Percentiles rank a stretch among this genome's conserved stretches.
Evolutionary conservation across 2,113 vertebrate genomes (phyloP).

Genomic region (Brachyhypopomus gauderio): DNA sequence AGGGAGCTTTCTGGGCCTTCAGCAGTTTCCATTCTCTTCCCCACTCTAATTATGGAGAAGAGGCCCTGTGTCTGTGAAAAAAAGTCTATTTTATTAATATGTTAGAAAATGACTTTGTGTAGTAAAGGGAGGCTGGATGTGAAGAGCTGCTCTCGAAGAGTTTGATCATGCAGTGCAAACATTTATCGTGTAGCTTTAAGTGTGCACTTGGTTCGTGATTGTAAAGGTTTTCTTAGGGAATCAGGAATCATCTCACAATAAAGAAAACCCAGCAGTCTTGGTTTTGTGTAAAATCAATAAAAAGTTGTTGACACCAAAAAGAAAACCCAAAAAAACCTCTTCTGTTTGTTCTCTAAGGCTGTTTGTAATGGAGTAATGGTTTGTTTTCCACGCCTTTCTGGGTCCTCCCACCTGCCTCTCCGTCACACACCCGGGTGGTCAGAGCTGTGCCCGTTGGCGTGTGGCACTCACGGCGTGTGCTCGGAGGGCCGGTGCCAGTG

Average conservation of each 20-base stretch:
- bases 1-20: conserved; percentile 82
- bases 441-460: conserved; percentile 93
- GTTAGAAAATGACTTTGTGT: neutral
- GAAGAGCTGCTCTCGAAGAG: no score
- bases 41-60: neutral
- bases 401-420: conserved; percentile 51
- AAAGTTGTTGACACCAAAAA: no score
- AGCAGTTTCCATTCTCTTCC: conserved; percentile 73
- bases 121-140: neutral
- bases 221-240: no score
- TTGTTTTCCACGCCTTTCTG: conserved; percentile 43
- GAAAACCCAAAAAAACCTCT: no score
- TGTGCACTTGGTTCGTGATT: no score
- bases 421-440: conserved; percentile 40
- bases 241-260: no score
- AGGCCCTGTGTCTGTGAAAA: neutral
- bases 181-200: neutral
- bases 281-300: no score
- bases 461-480: conserved; percentile 90
- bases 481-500: conserved; percentile 90
- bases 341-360: conserved; percentile 34
- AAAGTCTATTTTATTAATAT: conserved; percentile 6
- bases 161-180: neutral
- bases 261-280: no score
- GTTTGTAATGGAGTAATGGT: neutral